phyloP scores from a whole-genome alignment of 2,888 invertebrate genomes.

The Dryadula phaetusa region DNA sequence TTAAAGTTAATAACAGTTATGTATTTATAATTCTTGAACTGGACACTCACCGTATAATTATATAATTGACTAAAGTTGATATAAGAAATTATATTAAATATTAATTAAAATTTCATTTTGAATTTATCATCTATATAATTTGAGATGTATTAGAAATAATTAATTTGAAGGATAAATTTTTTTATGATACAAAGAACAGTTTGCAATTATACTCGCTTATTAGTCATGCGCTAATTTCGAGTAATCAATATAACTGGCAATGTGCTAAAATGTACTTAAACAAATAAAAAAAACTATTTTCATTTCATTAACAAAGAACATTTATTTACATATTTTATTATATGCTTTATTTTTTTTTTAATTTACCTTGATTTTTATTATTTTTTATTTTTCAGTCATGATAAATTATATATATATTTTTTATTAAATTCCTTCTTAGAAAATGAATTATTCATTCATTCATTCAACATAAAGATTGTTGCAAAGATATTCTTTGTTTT shows the following conservation, averaged over 20 bases:
- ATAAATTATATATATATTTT: too few relatives aligned
- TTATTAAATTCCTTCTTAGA: too few relatives aligned
- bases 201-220: background rate
- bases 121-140: background rate
- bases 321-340: too few relatives aligned
- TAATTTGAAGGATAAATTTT: conserved; percentile 10
- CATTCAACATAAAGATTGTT: background rate
- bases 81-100: background rate
- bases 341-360: too few relatives aligned
- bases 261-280: background rate
- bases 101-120: background rate
- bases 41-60: too few relatives aligned
- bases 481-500: background rate
- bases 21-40: too few relatives aligned
- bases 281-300: background rate
- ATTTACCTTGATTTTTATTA: too few relatives aligned
- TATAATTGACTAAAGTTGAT: too few relatives aligned
- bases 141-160: background rate
- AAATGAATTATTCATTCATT: too few relatives aligned
- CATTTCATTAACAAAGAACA: too few relatives aligned
- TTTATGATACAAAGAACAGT: background rate
- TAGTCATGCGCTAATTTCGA: conserved; percentile 15
- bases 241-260: background rate
- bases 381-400: too few relatives aligned
- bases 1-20: too few relatives aligned